These are phyloP conservation scores for Phenganax stokvisi DNA, from an alignment of 92 coral and sea anemone species.

Conservation along the genomic window DNA sequence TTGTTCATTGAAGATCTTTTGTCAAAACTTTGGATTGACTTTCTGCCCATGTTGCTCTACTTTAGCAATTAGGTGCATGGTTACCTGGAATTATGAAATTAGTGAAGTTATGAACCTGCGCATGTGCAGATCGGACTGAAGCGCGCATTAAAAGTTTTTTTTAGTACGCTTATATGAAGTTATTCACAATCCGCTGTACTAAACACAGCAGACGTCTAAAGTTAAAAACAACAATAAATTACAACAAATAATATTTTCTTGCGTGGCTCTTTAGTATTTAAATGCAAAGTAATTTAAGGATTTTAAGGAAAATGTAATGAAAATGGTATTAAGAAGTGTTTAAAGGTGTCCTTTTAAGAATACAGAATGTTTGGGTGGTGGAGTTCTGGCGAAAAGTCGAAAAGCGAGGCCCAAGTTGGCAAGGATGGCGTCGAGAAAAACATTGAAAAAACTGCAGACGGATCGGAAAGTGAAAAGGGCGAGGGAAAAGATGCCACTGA, in stretches of 20 bases:
- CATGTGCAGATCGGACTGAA: neutral
- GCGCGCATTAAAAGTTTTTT: neutral
- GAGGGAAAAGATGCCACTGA: conserved; percentile 60
- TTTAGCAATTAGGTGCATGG: no score
- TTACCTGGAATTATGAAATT: no score
- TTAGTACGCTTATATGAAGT: neutral
- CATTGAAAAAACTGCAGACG: neutral
- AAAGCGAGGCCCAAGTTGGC: conserved; percentile 29
- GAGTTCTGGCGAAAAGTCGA: conserved; percentile 44
- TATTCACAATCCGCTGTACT: neutral
- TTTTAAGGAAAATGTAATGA: neutral
- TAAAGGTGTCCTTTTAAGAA: neutral
- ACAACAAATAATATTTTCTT: neutral
- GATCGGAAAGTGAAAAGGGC: conserved; percentile 20
- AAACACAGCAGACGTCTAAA: neutral
- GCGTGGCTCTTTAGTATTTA: neutral
- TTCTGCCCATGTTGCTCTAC: no score
- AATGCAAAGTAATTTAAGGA: neutral
- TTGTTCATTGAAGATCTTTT: no score
- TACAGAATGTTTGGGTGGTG: conserved; percentile 58
- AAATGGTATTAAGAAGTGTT: neutral
- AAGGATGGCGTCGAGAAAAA: conserved; percentile 33
- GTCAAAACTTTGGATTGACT: no score
- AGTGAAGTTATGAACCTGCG: neutral
- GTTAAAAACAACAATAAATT: neutral